Evolutionary conservation across 2,797 vertebrate species (phyloP).

Genomic region (Pangasius larnaudii): DNA sequence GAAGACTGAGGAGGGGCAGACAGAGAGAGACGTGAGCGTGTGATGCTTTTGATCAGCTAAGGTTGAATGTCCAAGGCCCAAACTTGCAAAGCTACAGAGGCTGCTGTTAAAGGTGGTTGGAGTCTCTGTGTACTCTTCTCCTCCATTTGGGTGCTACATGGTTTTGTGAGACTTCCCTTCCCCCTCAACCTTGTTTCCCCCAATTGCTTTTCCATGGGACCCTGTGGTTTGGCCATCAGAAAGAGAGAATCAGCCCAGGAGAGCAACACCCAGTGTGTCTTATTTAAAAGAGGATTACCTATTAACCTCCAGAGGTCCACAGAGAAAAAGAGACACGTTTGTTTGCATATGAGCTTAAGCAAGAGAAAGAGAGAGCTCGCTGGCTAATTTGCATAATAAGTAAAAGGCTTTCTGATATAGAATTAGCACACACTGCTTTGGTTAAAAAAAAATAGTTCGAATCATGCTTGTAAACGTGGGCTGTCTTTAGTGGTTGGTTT

Average conservation of each 20-base stretch:
- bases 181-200: slow-evolving; percentile 50
- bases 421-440: neutral
- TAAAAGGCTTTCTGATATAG: slow-evolving; percentile 9
- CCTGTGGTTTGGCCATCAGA: slow-evolving; percentile 73
- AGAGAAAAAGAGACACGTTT: slow-evolving; percentile 42
- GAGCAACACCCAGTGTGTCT: slow-evolving; percentile 65
- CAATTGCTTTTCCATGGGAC: slow-evolving; percentile 65
- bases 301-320: slow-evolving; percentile 67
- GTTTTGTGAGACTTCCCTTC: slow-evolving; percentile 47
- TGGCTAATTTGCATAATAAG: slow-evolving; percentile 26
- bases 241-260: slow-evolving; percentile 68
- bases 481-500: slow-evolving; percentile 19
- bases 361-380: slow-evolving; percentile 19
- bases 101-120: slow-evolving; percentile 65
- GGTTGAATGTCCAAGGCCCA: slow-evolving; percentile 65
- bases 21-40: slow-evolving; percentile 33
- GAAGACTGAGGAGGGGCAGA: slow-evolving; percentile 53
- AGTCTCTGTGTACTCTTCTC: slow-evolving; percentile 58
- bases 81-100: slow-evolving; percentile 55
- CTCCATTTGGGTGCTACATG: slow-evolving; percentile 44
- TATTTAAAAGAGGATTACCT: slow-evolving; percentile 78
- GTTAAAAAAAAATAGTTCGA: neutral
- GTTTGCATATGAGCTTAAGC: slow-evolving; percentile 53
- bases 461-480: slow-evolving; percentile 11
- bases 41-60: slow-evolving; percentile 64